phyloP scores from a whole-genome alignment of 2,888 invertebrate species.

The Patella depressa region DNA sequence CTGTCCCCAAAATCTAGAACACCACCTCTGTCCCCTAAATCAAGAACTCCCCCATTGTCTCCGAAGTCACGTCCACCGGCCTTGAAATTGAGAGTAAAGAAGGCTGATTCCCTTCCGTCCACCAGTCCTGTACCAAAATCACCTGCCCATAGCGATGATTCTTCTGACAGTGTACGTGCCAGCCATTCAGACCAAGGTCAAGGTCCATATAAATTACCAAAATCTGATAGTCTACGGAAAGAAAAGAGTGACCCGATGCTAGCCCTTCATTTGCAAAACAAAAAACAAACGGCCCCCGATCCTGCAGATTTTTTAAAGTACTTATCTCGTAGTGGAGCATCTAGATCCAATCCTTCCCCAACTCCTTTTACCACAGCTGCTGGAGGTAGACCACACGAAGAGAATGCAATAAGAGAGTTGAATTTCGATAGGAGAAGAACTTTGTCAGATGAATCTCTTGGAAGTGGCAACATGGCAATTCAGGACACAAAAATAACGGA shows the following conservation, averaged over 20 bases:
- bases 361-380: not conserved
- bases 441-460: not conserved
- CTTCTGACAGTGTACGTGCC: conserved; percentile 29
- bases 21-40: not conserved
- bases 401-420: not conserved
- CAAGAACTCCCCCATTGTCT: not conserved
- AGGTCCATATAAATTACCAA: conserved; percentile 22
- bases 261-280: conserved; percentile 34
- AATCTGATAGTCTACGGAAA: conserved; percentile 24
- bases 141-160: conserved; percentile 32
- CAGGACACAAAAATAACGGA: conserved; percentile 9
- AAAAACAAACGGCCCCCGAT: conserved; percentile 37
- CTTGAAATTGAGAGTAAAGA: conserved; percentile 8
- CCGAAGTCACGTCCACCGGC: not conserved
- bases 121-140: not conserved
- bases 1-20: conserved; percentile 4
- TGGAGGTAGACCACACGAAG: not conserved
- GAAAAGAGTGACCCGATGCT: conserved; percentile 40
- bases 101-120: conserved; percentile 9
- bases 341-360: conserved; percentile 2
- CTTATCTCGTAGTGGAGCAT: not conserved
- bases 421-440: not conserved
- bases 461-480: not conserved
- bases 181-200: conserved; percentile 37
- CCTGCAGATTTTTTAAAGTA: conserved; percentile 36